Base-by-base conservation (phyloP, 2,888 invertebrate species). In the Pseudolycoriella hygida region DNA sequence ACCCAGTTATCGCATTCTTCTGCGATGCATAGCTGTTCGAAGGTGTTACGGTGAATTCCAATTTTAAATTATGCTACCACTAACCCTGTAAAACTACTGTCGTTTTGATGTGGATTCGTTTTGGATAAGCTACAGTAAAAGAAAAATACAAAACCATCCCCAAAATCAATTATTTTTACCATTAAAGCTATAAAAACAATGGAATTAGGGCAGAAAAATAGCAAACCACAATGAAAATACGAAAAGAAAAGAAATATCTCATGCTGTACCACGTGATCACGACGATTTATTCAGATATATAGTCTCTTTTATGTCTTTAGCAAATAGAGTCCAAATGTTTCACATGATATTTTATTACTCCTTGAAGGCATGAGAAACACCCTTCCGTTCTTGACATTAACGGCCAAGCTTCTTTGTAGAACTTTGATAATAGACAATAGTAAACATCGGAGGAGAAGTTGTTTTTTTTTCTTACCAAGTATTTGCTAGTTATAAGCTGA, bases 301-400 rank as follows among this genome's bases (percentile, higher is more conserved):
- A 20, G 19, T 12, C 20, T 12, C 12, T 19, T 40, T 20, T 14
- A 15, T 42, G 30, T 30, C 42, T 42, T 25, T 15, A 17, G 25
- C 30, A 42, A 42, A 42, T 42, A 42, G 8, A 30, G 42, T 42
- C 42, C 42, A 42, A 42, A 30, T 42, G 42, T 42, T 42, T 42
- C 25, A 19, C 19, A 19, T 19, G 40, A 19, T 40, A 40, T 40
- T 41, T 41, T 41, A 41, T 41, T 41, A 25, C 41, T 25, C 25
- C 41, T 41, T 41, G 15, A 41, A 41, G 41, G 25, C 41, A 41
- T 41, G 41, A 41, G 30, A 41, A 41, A 41, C 30, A 41, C 38
- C 37, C 17, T 38, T 42, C 43, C 34, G 47, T 44, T 47, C 44
- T 17, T 47, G 47, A 47, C 47, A 47, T 32, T 47, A 47, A 47